Percentiles rank a stretch among this genome's conserved stretches.
Evolutionary conservation across 2,888 invertebrate genomes (phyloP).

Genomic region (Mamestra brassicae): DNA sequence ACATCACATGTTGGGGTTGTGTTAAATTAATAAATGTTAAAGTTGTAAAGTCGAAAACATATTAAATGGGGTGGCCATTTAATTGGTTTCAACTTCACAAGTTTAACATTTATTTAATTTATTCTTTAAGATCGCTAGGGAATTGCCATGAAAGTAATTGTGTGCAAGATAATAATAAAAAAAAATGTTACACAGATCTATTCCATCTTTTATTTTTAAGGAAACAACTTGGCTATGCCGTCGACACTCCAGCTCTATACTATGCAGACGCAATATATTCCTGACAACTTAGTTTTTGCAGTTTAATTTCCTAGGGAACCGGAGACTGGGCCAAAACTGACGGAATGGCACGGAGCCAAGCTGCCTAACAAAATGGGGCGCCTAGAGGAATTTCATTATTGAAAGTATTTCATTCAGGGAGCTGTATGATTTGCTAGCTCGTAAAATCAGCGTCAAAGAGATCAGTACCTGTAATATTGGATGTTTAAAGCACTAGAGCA

Average conservation of each 20-base stretch:
- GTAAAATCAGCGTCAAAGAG: constrained; percentile 58
- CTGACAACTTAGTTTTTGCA: constrained; percentile 68
- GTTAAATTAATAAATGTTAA: not conserved
- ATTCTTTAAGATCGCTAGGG: not conserved
- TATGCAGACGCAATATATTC: constrained; percentile 60
- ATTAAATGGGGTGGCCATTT: not conserved
- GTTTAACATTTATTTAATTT: not conserved
- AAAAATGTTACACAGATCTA: constrained; percentile 37
- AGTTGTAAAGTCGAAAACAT: too few relatives aligned
- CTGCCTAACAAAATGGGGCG: constrained; percentile 76
- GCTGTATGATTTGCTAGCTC: constrained; percentile 56
- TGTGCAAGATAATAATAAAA: not conserved
- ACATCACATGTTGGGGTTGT: not conserved
- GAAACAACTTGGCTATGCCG: constrained; percentile 47
- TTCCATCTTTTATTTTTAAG: constrained; percentile 47
- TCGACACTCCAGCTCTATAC: constrained; percentile 49
- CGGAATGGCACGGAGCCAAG: constrained; percentile 83
- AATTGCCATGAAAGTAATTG: not conserved
- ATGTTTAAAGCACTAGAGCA: constrained; percentile 21
- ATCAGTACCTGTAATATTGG: constrained; percentile 53
- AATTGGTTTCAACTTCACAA: not conserved
- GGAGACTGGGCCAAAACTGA: constrained; percentile 75
- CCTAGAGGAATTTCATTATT: constrained; percentile 85
- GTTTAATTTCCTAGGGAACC: constrained; percentile 69
- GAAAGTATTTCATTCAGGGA: constrained; percentile 79